Evolutionary conservation across 2,888 invertebrate species (phyloP).

Genomic region (Melanostoma scalare): DNA sequence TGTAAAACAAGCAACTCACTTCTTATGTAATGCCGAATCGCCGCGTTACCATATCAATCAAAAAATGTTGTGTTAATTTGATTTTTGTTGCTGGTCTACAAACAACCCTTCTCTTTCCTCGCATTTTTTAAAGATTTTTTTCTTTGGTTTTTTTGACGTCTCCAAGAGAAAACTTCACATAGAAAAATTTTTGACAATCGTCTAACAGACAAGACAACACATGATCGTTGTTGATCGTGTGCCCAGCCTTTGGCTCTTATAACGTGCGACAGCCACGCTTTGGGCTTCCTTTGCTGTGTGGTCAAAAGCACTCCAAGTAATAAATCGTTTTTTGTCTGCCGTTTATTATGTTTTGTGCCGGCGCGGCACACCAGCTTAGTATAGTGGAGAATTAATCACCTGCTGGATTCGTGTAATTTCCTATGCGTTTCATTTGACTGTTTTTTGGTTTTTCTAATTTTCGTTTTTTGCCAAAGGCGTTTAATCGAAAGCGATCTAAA

Average conservation of each 20-base stretch:
- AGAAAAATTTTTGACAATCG: constrained; percentile 24
- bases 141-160: background rate
- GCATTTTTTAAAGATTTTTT: too few species aligned
- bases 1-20: constrained; percentile 22
- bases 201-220: constrained; percentile 22
- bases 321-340: constrained; percentile 31
- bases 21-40: constrained; percentile 13
- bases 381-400: constrained; percentile 35
- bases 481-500: constrained; percentile 35
- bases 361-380: background rate
- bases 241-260: constrained; percentile 18
- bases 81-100: background rate
- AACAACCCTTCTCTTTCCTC: constrained; percentile 21
- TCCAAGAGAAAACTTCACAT: constrained; percentile 16
- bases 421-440: constrained; percentile 11
- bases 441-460: too few species aligned
- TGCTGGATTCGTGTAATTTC: constrained; percentile 31
- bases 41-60: constrained; percentile 32
- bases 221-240: constrained; percentile 23
- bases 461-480: constrained; percentile 15
- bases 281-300: constrained; percentile 19
- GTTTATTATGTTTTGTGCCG: constrained; percentile 31
- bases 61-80: constrained; percentile 2
- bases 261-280: constrained; percentile 43
- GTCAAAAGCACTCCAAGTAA: constrained; percentile 33